phyloP scores from a whole-genome alignment of 2,797 vertebrate genomes.

The Sebastes aleutianus region DNA sequence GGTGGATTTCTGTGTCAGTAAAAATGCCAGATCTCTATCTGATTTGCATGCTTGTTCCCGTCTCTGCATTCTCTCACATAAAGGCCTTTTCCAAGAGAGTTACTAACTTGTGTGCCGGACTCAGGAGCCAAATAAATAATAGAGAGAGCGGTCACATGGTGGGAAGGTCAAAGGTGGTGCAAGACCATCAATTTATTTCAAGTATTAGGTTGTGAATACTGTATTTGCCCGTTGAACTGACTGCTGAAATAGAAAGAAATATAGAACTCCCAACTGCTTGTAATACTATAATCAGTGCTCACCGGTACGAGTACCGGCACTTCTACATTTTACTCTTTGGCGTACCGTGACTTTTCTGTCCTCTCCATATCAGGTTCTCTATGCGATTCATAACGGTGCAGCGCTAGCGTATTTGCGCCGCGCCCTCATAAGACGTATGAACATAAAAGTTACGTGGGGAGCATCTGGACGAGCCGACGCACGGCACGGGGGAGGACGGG shows the following conservation, averaged over 20 bases:
- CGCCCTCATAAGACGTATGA: too few species aligned
- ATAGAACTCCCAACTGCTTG: background rate
- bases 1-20: slow-evolving; percentile 65
- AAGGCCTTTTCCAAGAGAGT: slow-evolving; percentile 10
- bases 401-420: too few species aligned
- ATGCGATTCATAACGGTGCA: too few species aligned
- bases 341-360: too few species aligned
- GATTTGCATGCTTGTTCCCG: slow-evolving; percentile 66
- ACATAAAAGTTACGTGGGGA: too few species aligned
- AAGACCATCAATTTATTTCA: background rate
- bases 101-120: background rate
- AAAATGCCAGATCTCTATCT: slow-evolving; percentile 60
- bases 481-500: too few species aligned
- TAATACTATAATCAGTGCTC: background rate
- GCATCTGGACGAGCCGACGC: too few species aligned
- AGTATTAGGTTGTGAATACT: background rate
- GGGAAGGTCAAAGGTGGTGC: background rate
- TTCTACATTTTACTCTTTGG: too few species aligned
- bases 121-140: slow-evolving; percentile 16
- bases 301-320: too few species aligned
- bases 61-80: slow-evolving; percentile 41
- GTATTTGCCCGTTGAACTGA: background rate
- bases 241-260: background rate
- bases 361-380: too few species aligned
- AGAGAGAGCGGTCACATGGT: background rate